Evolutionary conservation across 2,113 vertebrate genomes (phyloP), one percentile per base, ranked within the genome.

Genomic region (Daphoenositta chrysoptera): DNA sequence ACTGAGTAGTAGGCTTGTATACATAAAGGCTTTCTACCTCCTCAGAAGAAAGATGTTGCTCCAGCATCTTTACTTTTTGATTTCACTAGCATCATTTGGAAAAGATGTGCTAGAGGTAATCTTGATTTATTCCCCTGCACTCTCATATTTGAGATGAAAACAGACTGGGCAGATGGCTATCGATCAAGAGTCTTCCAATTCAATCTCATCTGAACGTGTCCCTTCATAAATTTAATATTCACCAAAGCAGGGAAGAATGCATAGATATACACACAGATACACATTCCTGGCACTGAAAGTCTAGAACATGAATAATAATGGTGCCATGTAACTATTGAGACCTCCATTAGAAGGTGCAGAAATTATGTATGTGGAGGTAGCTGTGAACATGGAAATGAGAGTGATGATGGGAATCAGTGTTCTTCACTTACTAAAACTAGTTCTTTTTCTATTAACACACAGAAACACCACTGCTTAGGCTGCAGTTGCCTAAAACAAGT

Each of bases 231-330:
- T 26, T 69, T 73, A 12, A 7, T 14, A 48, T 70, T 81, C 15
- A 53, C 6, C 7, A 72, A 47, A 15, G 8, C 4, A 23, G 6
- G 2, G 17, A 28, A 57, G 60, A 45, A 1, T 2, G 0, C 10
- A 28, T 17, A 42, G 5, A 35, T 11, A 48, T 7, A n/a, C 4
- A 61, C 4, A 22, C 8, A n/a, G 13, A 24, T 1, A 79, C 18
- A 37, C 1, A 44, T 3, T 63, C 56, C 24, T 83, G 13, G 3
- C 11, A 58, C 47, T 83, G 37, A 15, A 6, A 61, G 16, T 42
- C 45, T 50, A 63, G 21, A 80, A 14, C 0, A 0, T 9, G 13
- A 56, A 61, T 57, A 24, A 37, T 13, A 60, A 35, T 16, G 10
- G 4, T 80, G 9, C 11, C 22, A 19, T 42, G 28, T 35, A 88